These are phyloP conservation scores for Campylorhamphus procurvoides DNA, from an alignment of 2,113 vertebrate genomes.

Conservation along the genomic window DNA sequence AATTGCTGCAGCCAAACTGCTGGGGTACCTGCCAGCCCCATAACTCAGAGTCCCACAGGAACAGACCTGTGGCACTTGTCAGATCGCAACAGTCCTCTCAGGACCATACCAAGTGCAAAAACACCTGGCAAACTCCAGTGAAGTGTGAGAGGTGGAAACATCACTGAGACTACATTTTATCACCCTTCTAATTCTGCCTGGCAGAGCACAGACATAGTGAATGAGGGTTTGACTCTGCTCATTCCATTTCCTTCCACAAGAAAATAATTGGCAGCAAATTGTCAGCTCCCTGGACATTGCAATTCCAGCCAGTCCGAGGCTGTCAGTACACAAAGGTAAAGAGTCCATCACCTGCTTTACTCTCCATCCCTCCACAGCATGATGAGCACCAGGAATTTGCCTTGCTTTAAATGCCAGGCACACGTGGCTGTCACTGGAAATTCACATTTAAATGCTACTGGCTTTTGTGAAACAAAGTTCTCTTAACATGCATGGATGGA, in stretches of 20 bases:
- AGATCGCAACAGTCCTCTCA: background rate
- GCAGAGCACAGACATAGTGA: background rate
- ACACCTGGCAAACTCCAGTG: background rate
- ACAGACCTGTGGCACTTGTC: background rate
- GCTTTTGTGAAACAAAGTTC: background rate
- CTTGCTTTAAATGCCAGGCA: background rate
- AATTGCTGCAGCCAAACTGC: background rate
- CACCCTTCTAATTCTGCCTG: background rate
- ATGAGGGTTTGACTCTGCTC: background rate
- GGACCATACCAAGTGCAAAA: background rate
- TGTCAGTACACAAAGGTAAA: background rate
- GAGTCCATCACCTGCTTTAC: background rate
- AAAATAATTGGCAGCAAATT: background rate
- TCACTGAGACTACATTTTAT: background rate
- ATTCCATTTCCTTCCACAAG: background rate
- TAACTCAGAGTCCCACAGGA: background rate
- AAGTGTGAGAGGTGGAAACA: background rate
- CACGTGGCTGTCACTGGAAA: background rate
- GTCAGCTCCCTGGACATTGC: background rate
- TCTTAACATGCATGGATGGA: background rate
- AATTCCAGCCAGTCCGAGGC: background rate
- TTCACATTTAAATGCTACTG: background rate
- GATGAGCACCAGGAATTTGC: background rate
- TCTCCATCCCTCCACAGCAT: background rate
- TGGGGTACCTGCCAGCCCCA: background rate